Conservation (phyloP, 2,888 invertebrate species). For the Rhamphomyia laevipes region DNA sequence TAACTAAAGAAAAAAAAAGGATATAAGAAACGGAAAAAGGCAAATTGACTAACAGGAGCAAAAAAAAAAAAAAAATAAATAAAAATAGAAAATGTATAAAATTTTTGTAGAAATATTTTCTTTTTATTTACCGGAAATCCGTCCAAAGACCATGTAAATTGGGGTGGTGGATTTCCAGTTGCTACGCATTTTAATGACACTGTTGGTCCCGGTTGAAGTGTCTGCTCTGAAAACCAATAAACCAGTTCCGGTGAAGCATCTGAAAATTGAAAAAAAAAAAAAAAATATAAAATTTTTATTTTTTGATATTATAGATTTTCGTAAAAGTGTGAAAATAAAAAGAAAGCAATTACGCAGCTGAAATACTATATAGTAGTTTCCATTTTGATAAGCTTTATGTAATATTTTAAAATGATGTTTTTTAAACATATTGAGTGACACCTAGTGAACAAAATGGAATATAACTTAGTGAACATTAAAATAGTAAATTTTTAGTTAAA, state of each 20-base stretch:
- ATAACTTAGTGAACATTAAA: too few relatives aligned
- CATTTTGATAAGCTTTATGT: too few relatives aligned
- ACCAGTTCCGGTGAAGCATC: conserved; percentile 81
- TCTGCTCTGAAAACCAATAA: conserved; percentile 88
- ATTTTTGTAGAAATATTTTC: neutral
- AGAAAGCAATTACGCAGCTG: neutral
- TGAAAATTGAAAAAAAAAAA: conserved; percentile 30
- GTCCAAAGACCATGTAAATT: conserved; percentile 83
- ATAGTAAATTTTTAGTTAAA: too few relatives aligned
- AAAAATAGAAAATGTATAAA: neutral
- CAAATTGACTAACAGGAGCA: neutral
- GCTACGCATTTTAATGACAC: conserved; percentile 88
- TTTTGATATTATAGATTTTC: neutral
- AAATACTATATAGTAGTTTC: too few relatives aligned
- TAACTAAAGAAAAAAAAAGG: too few relatives aligned
- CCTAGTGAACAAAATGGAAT: too few relatives aligned
- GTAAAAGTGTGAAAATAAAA: neutral
- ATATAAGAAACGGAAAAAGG: too few relatives aligned
- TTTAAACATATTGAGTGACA: too few relatives aligned
- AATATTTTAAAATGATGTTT: too few relatives aligned
- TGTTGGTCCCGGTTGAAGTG: conserved; percentile 80
- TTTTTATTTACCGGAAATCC: conserved; percentile 65
- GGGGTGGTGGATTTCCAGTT: conserved; percentile 88
- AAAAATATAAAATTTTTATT: neutral
- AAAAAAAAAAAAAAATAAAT: neutral